phyloP scores from a whole-genome alignment of 2,797 vertebrate genomes.

The Peromyscus attwateri region DNA sequence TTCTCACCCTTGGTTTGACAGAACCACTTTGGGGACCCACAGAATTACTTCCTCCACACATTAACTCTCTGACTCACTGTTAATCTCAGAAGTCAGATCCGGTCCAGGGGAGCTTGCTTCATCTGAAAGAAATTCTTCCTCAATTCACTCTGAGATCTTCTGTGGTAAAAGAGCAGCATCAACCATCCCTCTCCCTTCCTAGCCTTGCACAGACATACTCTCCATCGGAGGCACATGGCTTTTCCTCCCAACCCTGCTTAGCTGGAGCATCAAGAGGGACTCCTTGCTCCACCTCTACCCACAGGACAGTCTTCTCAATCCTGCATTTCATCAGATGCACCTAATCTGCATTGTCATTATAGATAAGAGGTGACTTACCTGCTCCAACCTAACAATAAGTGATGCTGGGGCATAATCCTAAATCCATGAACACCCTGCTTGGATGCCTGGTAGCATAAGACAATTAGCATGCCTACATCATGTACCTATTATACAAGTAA shows the following conservation, averaged over 20 bases:
- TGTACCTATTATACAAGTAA: neutral
- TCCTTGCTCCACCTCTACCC: neutral
- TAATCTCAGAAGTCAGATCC: constrained; percentile 94
- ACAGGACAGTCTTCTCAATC: no score
- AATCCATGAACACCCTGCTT: no score
- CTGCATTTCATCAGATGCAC: no score
- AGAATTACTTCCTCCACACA: neutral
- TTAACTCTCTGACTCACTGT: constrained; percentile 90
- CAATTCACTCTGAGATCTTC: neutral
- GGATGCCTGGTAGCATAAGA: no score
- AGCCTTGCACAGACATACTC: neutral
- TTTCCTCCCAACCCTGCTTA: no score
- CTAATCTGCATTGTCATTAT: no score
- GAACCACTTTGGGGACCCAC: neutral
- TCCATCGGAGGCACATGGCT: neutral
- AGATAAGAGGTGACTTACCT: no score
- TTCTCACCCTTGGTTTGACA: no score
- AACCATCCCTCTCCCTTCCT: neutral
- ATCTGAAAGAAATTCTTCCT: constrained; percentile 81
- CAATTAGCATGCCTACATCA: no score
- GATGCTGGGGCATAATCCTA: no score
- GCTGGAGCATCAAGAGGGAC: neutral
- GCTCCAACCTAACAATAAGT: no score
- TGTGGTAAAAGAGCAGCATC: neutral
- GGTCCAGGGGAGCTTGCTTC: constrained; percentile 93